Base-by-base conservation (phyloP, 1,140 invertebrate species). In the Asbolus verrucosus region DNA sequence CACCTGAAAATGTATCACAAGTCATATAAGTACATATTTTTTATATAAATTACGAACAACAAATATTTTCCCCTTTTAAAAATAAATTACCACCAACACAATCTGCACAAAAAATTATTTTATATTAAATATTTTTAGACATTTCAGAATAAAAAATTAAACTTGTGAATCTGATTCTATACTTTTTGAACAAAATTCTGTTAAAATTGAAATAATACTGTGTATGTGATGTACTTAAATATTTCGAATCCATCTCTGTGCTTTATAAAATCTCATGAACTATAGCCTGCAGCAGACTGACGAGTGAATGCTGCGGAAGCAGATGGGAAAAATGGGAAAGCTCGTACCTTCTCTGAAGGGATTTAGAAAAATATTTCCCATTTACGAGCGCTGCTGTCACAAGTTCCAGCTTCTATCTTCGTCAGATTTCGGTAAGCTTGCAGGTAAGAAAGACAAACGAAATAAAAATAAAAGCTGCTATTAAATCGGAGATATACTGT, bases 261-360 rank as follows among this genome's bases (percentile, higher is more conserved):
- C 31, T 19, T 60, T 65, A 61, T 46, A 63, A 67, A 69, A 69
- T 39, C 68, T 70, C 68, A 73, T 73, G 71, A 73, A 73, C 67
- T 69, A 65, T 69, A 70, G 39, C 68, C 31, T 65, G 13, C 38
- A 73, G 30, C 61, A 54, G 31, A 16, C 50, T 50, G 46, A 67
- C 67, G 60, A 67, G 60, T 63, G 68, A 36, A 70, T 46, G 70
- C 18, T 50, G 54, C 33, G 65, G 69, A 39, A 71, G 65, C 70
- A 71, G 70, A 71, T 71, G 70, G 70, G 70, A 71, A 68, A 68
- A 71, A 71, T 71, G 70, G 65, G 21, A 71, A 71, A 60, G 62
- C 65, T 63, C 62, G 54, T 65, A 67, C 65, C 43, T 67, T 41
- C 70, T 65, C 30, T 27, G 54, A 62, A 46, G 65, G 65, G 70